Evolutionary conservation across 2,113 vertebrate species (phyloP), one percentile per base, ranked within the genome.

Genomic region (Rousettus leschenaultii): DNA sequence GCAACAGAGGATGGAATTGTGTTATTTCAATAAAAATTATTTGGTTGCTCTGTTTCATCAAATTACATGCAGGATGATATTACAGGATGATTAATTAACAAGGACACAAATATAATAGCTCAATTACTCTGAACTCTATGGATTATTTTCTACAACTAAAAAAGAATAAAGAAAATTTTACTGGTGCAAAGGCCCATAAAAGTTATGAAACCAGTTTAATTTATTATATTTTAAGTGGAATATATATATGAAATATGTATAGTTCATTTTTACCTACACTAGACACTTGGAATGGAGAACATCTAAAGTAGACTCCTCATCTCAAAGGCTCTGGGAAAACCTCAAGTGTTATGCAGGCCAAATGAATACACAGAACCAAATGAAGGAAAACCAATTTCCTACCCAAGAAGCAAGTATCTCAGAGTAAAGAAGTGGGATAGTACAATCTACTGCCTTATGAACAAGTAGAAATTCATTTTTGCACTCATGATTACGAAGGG

Each of bases 21-120:
- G 48, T 93, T 73, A 82, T 75, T 96, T 92, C 92, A 90, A 92
- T 82, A 82, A 7, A 77, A 94, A 83, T 84, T 4, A 90, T 85
- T 89, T 94, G 6, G 15, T 95, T 96, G 22, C 59, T 94, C 16
- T 68, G 13, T 74, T 96, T 89, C 40, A 95, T 74, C 30, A 89
- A 84, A 84, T 96, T 96, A 73, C n/a, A 73, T 91, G 35, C 35
- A 94, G 61, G 21, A 95, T 92, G 75, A 87, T 79, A 80, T 93
- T 85, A 78, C 15, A 90, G 35, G 35, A 86, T 87, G 45, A 92
- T 87, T 94, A 96, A 90, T 95, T 97, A 91, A 93, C 15, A 93
- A 84, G n/a, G 51, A 75, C 16, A 77, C 26, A 80, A 80, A 84
- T 82, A 40, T 96, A 89, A 86, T 93, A 77, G 38, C 5, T 94